Evolutionary conservation across 2,888 invertebrate species (phyloP).

Genomic region (Syritta pipiens): DNA sequence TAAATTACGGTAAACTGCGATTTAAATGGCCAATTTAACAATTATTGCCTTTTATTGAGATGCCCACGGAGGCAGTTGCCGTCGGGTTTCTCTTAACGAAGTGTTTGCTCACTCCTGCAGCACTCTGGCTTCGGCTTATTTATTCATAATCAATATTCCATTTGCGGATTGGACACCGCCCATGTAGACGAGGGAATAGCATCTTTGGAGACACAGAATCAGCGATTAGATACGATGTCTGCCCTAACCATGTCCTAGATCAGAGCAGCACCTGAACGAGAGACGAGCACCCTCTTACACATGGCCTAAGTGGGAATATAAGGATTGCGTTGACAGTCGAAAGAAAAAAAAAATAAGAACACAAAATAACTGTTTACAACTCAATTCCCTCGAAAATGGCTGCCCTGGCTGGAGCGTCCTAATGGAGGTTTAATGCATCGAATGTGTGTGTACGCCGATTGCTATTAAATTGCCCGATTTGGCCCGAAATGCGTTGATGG

Average conservation of each 20-base stretch:
- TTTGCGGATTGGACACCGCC: slow-evolving; percentile 10
- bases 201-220: neutral
- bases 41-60: slow-evolving; percentile 6
- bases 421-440: slow-evolving; percentile 41
- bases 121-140: slow-evolving; percentile 2
- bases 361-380: slow-evolving; percentile 13
- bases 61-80: no score
- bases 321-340: slow-evolving; percentile 25
- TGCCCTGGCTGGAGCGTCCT: neutral
- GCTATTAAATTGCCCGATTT: slow-evolving; percentile 26
- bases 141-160: slow-evolving; percentile 36
- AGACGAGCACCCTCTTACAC: neutral
- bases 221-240: slow-evolving; percentile 14
- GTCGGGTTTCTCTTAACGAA: neutral
- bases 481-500: neutral
- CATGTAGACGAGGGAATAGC: neutral
- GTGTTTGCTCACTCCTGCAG: neutral
- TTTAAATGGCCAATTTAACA: slow-evolving; percentile 25
- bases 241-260: neutral
- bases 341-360: neutral
- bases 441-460: slow-evolving; percentile 4
- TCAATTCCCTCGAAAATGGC: slow-evolving; percentile 14
- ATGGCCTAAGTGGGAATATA: slow-evolving; percentile 3
- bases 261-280: neutral
- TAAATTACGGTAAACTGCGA: slow-evolving; percentile 11